A percentile compares a stretch with the other conserved stretches of the same genome.
phyloP scores from a whole-genome alignment of 2,888 invertebrate species.

The Euplagia quadripunctaria region DNA sequence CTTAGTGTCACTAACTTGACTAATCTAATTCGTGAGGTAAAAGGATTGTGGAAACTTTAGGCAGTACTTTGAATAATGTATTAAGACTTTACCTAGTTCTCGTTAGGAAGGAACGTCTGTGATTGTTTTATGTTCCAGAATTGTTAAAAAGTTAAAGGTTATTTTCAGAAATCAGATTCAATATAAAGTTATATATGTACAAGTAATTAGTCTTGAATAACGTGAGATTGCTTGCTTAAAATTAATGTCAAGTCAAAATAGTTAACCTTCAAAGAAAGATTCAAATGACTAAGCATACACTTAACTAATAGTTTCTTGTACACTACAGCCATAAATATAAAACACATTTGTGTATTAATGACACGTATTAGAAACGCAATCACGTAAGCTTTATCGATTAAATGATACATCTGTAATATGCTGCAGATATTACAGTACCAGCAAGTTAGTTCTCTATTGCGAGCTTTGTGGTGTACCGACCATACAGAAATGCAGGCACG shows the following conservation, averaged over 20 bases:
- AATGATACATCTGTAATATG: background rate
- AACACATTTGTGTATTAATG: background rate
- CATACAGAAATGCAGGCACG: background rate
- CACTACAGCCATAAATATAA: no score
- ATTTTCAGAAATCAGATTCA: background rate
- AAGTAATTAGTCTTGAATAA: background rate
- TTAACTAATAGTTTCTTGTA: background rate
- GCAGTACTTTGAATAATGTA: conserved; percentile 27
- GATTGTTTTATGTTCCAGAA: background rate
- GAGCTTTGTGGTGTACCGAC: conserved; percentile 13
- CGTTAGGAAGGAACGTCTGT: conserved; percentile 4
- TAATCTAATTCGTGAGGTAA: conserved; percentile 25
- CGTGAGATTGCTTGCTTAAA: background rate
- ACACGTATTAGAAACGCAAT: conserved; percentile 6
- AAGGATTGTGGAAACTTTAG: conserved; percentile 24
- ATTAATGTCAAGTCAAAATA: background rate
- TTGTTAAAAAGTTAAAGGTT: background rate
- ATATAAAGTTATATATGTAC: no score
- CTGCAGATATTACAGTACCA: background rate
- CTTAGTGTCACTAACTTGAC: conserved; percentile 20
- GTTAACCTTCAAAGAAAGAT: background rate
- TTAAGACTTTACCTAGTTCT: conserved; percentile 14
- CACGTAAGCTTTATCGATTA: conserved; percentile 11
- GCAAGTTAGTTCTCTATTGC: background rate
- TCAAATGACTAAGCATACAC: background rate